These are phyloP conservation scores for Callipepla squamata DNA, from an alignment of 2,113 vertebrate species.

Conservation along the genomic window DNA sequence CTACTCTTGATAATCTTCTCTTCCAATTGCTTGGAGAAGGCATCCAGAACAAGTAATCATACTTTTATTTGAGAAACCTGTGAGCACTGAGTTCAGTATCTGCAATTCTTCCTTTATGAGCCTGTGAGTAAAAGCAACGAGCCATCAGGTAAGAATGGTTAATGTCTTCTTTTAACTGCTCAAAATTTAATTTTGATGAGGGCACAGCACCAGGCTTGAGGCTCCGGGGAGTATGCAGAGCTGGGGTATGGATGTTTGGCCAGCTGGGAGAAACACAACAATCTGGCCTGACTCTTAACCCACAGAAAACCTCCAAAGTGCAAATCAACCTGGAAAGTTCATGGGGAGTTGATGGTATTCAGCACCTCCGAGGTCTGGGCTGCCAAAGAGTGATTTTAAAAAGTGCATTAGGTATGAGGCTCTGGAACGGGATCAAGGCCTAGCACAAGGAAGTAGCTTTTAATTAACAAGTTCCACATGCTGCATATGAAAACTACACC, in stretches of 20 bases:
- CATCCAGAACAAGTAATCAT: background rate
- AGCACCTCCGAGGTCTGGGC: background rate
- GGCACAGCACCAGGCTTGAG: background rate
- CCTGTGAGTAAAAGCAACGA: background rate
- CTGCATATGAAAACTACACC: constrained; percentile 14
- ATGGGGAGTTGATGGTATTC: background rate
- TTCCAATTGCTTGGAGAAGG: too few relatives aligned
- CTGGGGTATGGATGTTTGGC: background rate
- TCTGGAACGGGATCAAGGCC: constrained; percentile 36
- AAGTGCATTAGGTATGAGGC: constrained; percentile 31
- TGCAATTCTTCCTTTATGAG: background rate
- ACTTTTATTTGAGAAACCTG: background rate
- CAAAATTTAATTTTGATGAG: background rate
- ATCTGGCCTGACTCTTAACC: background rate
- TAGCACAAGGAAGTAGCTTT: constrained; percentile 58
- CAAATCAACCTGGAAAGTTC: background rate
- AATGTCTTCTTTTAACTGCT: background rate
- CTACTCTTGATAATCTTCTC: too few relatives aligned
- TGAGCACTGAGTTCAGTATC: background rate
- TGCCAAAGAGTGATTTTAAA: constrained; percentile 51
- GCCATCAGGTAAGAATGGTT: background rate
- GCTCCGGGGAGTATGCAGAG: background rate
- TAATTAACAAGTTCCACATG: constrained; percentile 69
- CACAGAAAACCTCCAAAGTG: background rate
- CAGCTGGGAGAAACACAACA: background rate